These are phyloP conservation scores for Caenorhabditis latens DNA, from an alignment of 1,140 invertebrate species.

Conservation along the genomic window DNA sequence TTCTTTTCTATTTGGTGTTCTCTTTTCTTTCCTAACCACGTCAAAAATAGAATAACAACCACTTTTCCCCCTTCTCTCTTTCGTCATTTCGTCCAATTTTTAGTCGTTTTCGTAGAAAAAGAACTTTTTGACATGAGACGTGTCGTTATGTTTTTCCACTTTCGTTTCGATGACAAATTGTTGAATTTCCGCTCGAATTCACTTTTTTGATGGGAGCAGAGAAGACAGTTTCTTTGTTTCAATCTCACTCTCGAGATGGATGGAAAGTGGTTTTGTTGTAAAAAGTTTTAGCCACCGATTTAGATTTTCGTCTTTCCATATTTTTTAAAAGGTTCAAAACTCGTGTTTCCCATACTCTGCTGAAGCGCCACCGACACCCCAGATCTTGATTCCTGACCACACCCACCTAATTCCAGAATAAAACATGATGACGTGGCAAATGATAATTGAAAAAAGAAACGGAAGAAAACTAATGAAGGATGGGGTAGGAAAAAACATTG, in stretches of 20 bases:
- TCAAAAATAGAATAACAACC: conserved; percentile 45
- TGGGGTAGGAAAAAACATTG: too few species aligned
- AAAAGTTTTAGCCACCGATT: neutral
- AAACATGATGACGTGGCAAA: too few species aligned
- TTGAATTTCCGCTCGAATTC: neutral
- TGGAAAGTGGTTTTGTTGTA: too few species aligned
- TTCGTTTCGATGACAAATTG: neutral
- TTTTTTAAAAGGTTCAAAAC: too few species aligned
- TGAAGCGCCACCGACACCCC: too few species aligned
- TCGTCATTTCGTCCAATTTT: conserved; percentile 34
- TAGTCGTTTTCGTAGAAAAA: conserved; percentile 1
- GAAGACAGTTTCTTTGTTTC: conserved; percentile 17
- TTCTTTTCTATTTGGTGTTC: neutral
- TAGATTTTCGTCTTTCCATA: neutral
- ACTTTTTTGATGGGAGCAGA: neutral
- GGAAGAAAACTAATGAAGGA: too few species aligned
- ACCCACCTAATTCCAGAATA: too few species aligned
- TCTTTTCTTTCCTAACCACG: neutral
- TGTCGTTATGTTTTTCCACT: conserved; percentile 10
- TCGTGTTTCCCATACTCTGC: neutral
- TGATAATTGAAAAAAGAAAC: too few species aligned
- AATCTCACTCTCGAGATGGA: neutral
- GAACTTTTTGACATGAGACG: neutral
- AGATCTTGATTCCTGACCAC: too few species aligned
- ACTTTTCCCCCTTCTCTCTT: neutral